phyloP scores from a whole-genome alignment of 2,113 vertebrate genomes.

The Scophthalmus maximus region DNA sequence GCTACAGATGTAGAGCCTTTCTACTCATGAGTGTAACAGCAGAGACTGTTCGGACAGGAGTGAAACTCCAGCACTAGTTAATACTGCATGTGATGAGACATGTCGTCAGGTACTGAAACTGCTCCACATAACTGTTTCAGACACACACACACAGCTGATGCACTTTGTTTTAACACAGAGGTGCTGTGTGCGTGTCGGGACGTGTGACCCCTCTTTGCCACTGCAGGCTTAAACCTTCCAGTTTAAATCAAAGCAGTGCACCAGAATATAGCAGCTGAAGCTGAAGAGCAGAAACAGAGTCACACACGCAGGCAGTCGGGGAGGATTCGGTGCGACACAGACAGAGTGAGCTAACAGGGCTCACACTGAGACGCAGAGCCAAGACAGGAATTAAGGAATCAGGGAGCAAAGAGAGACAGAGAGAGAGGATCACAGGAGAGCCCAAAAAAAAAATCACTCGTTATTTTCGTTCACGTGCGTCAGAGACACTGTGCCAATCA shows the following conservation, averaged over 20 bases:
- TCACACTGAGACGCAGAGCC: slow-evolving; percentile 48
- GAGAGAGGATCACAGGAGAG: slow-evolving; percentile 29
- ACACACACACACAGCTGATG: slow-evolving; percentile 12
- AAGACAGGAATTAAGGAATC: slow-evolving; percentile 53
- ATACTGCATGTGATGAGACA: slow-evolving; percentile 24
- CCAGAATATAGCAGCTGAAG: slow-evolving; percentile 52
- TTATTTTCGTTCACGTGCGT: slow-evolving; percentile 32
- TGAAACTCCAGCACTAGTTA: not conserved
- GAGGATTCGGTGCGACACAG: slow-evolving; percentile 67
- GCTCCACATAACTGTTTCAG: slow-evolving; percentile 28
- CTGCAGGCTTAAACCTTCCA: slow-evolving; percentile 35
- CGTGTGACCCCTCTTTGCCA: slow-evolving; percentile 45
- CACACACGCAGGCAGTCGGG: slow-evolving; percentile 7
- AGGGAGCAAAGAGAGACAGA: slow-evolving; percentile 28
- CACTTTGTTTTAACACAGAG: slow-evolving; percentile 7
- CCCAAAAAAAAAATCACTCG: not conserved
- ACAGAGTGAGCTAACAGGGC: slow-evolving; percentile 25
- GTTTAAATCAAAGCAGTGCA: slow-evolving; percentile 65
- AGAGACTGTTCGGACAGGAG: not conserved
- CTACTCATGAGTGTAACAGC: not conserved
- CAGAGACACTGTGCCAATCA: slow-evolving; percentile 24
- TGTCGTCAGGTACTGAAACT: slow-evolving; percentile 42
- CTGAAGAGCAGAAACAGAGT: slow-evolving; percentile 48
- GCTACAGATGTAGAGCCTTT: not conserved
- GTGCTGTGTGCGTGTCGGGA: not conserved